A percentile compares a stretch with the other conserved stretches of the same genome.
These are phyloP conservation scores for Chanos chanos DNA, from an alignment of 2,797 vertebrate species.

Conservation along the genomic window DNA sequence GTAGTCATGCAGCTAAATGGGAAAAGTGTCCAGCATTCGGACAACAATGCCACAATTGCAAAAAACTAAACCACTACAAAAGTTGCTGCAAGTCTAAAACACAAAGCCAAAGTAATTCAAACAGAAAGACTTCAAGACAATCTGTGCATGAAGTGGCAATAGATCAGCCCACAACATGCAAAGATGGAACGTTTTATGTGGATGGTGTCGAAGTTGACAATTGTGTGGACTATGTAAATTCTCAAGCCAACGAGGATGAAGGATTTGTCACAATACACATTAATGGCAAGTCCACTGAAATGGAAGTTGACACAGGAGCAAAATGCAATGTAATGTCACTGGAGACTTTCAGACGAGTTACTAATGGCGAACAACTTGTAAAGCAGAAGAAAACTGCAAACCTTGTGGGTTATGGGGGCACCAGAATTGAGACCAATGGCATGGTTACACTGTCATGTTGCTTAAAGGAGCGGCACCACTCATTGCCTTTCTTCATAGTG, in stretches of 20 bases:
- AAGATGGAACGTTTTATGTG: slow-evolving; percentile 28
- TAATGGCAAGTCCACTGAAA: not conserved
- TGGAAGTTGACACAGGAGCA: slow-evolving; percentile 23
- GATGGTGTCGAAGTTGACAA: slow-evolving; percentile 1
- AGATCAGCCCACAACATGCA: not conserved
- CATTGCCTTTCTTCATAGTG: slow-evolving; percentile 11
- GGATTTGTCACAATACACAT: slow-evolving; percentile 1
- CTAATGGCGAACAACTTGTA: not conserved
- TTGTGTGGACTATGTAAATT: not conserved
- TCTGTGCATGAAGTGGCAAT: slow-evolving; percentile 6
- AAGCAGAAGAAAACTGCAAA: not conserved
- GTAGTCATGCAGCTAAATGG: slow-evolving; percentile 4
- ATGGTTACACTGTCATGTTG: not conserved
- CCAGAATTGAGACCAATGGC: not conserved
- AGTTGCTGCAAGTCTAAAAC: slow-evolving; percentile 30
- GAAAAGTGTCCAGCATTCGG: slow-evolving; percentile 33
- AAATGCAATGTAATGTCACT: slow-evolving; percentile 21
- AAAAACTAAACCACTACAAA: slow-evolving; percentile 29
- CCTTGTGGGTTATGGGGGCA: slow-evolving; percentile 14
- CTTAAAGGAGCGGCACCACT: not conserved
- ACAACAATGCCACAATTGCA: slow-evolving; percentile 33
- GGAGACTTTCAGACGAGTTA: not conserved
- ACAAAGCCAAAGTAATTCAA: not conserved
- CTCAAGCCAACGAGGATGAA: not conserved
- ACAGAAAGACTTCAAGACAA: not conserved